A percentile compares a stretch with the other conserved stretches of the same genome.
phyloP scores from a whole-genome alignment of 37 sponge, comb jelly and placozoan species.

The Chondrilla cf. caribensis region DNA sequence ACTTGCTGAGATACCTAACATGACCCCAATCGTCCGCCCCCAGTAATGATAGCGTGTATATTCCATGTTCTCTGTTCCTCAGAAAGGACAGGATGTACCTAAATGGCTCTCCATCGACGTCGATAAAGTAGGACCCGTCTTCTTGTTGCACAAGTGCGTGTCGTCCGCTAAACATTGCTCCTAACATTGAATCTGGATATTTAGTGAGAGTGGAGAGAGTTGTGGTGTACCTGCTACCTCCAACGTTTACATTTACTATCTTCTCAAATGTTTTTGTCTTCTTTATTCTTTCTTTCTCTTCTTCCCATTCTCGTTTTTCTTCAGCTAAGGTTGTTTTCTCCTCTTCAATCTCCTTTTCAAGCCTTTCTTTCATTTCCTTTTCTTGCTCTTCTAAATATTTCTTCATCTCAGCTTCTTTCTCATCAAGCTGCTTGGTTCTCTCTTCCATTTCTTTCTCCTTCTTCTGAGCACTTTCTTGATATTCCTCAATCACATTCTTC shows the following conservation, averaged over 20 bases:
- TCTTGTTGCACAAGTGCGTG: conserved; percentile 2
- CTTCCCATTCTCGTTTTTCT: conserved; percentile 5
- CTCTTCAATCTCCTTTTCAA: neutral
- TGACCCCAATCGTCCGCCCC: neutral
- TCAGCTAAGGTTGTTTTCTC: neutral
- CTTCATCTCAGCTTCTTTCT: neutral
- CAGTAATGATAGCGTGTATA: neutral
- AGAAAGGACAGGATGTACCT: neutral
- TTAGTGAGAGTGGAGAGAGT: conserved; percentile 8
- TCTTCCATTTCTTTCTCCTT: neutral
- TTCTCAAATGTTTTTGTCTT: conserved; percentile 18
- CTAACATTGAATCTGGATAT: conserved; percentile 17
- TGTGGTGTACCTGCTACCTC: conserved; percentile 6
- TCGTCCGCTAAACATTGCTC: conserved; percentile 33
- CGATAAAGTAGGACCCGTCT: conserved; percentile 29
- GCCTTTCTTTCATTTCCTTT: neutral
- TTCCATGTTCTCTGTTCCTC: neutral
- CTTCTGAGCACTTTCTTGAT: neutral
- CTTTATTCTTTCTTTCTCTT: neutral
- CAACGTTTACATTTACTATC: neutral
- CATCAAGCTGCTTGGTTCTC: neutral
- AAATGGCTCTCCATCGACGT: conserved; percentile 18
- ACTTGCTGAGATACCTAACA: neutral
- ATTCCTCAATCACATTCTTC: neutral
- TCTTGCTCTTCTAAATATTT: neutral